Conservation (phyloP, 2,113 vertebrate species). For the Neopipo cinnamomea region DNA sequence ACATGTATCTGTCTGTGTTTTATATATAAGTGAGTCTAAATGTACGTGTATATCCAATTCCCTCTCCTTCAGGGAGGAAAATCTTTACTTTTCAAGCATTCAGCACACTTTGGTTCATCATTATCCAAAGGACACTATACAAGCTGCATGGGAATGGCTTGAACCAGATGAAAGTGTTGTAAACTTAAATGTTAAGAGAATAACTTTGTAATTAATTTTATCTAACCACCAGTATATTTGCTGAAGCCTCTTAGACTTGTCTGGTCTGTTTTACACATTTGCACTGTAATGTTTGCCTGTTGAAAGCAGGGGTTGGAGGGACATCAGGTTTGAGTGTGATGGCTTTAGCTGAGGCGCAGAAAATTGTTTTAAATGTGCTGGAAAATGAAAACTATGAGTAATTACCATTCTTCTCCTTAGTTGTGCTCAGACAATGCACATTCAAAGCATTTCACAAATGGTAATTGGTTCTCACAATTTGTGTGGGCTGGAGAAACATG, state of each 20-base stretch:
- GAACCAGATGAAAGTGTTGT: not conserved
- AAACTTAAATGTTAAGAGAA: conserved; percentile 26
- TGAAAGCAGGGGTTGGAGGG: not conserved
- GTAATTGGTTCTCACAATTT: not conserved
- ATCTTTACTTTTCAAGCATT: not conserved
- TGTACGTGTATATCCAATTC: not conserved
- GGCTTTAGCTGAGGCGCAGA: not conserved
- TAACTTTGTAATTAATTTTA: conserved; percentile 14
- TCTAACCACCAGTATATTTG: not conserved
- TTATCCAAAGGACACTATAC: not conserved
- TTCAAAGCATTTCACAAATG: not conserved
- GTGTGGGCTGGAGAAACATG: not conserved
- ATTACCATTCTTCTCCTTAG: not conserved
- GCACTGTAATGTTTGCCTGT: not conserved
- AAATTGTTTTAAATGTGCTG: conserved; percentile 14
- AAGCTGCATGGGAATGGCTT: conserved; percentile 19
- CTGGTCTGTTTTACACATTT: not conserved
- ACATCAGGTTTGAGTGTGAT: conserved; percentile 3
- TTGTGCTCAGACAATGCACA: not conserved
- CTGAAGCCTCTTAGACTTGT: not conserved
- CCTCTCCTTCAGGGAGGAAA: not conserved
- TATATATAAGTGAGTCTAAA: not conserved
- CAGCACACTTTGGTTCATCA: not conserved
- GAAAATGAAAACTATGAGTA: conserved; percentile 12
- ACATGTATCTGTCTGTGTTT: not conserved